Conservation (phyloP, 1,140 invertebrate genomes). For the Dendrolimus kikuchii region DNA sequence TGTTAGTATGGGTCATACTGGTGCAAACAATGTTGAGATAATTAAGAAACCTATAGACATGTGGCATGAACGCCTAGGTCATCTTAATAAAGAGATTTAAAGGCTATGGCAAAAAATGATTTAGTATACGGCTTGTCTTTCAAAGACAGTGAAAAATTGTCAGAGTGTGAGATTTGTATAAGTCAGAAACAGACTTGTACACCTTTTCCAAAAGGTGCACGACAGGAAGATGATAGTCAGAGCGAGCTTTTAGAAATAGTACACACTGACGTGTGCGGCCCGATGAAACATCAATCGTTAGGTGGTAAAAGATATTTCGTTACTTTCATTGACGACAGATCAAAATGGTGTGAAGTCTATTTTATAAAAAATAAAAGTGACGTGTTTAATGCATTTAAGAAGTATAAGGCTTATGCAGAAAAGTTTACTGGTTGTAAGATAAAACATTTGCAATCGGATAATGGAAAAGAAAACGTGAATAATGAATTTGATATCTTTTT, state of each 20-base stretch:
- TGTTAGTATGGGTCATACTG: constrained; percentile 12
- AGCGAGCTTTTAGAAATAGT: constrained; percentile 18
- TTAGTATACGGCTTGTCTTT: constrained; percentile 15
- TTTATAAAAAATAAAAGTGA: constrained; percentile 19
- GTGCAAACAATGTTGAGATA: constrained; percentile 12
- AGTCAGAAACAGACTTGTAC: constrained; percentile 15
- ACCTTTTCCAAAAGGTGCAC: constrained; percentile 11
- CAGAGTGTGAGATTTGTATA: constrained; percentile 18
- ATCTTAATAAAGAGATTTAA: constrained; percentile 16
- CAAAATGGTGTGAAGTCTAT: constrained; percentile 22
- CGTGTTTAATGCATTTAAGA: constrained; percentile 16
- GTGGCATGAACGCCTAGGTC: constrained; percentile 14
- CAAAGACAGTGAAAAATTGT: constrained; percentile 21
- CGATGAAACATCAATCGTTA: constrained; percentile 16
- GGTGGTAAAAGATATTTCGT: constrained; percentile 23
- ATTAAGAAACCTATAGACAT: constrained; percentile 17
- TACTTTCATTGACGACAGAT: constrained; percentile 23
- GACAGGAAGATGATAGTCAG: background rate
- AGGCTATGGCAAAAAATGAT: constrained; percentile 11
- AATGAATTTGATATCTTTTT: constrained; percentile 17
- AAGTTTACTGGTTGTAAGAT: constrained; percentile 19
- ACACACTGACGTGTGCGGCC: constrained; percentile 20
- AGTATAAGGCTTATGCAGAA: constrained; percentile 18
- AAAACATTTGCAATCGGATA: constrained; percentile 20
- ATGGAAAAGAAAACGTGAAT: constrained; percentile 19